Conservation (phyloP, 1,140 invertebrate genomes). For the Pissodes strobi region DNA sequence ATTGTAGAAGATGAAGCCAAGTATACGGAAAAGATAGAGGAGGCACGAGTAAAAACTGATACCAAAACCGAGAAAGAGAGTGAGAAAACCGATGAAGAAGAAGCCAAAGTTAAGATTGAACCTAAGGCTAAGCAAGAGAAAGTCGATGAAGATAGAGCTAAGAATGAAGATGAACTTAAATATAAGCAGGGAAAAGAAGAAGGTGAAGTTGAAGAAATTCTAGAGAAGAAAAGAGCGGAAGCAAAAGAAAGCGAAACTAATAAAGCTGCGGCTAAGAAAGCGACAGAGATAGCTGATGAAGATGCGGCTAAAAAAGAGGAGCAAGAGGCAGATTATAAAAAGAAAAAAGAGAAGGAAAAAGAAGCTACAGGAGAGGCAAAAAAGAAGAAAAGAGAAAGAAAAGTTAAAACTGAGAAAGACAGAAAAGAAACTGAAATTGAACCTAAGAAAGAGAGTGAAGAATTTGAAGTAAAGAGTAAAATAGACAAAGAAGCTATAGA, state of each 20-base stretch:
- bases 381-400: conserved; percentile 37
- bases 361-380: conserved; percentile 35
- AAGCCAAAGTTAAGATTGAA: not conserved
- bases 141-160: not conserved
- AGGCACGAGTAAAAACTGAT: no score
- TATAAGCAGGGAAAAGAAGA: no score
- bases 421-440: conserved; percentile 34
- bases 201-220: conserved; percentile 10
- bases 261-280: not conserved
- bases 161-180: conserved; percentile 6
- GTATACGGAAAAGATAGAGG: no score
- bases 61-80: no score
- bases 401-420: conserved; percentile 39
- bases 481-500: conserved; percentile 4
- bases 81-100: not conserved
- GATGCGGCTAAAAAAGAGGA: conserved; percentile 28
- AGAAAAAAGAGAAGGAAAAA: conserved; percentile 41
- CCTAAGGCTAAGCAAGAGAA: conserved; percentile 2
- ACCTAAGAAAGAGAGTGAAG: conserved; percentile 1
- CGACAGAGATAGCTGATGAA: not conserved
- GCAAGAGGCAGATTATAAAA: conserved; percentile 33
- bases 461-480: not conserved
- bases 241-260: no score
- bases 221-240: no score
- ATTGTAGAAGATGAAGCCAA: no score